Base-by-base conservation (phyloP, 2,888 invertebrate genomes). In the Xestia xanthographa region DNA sequence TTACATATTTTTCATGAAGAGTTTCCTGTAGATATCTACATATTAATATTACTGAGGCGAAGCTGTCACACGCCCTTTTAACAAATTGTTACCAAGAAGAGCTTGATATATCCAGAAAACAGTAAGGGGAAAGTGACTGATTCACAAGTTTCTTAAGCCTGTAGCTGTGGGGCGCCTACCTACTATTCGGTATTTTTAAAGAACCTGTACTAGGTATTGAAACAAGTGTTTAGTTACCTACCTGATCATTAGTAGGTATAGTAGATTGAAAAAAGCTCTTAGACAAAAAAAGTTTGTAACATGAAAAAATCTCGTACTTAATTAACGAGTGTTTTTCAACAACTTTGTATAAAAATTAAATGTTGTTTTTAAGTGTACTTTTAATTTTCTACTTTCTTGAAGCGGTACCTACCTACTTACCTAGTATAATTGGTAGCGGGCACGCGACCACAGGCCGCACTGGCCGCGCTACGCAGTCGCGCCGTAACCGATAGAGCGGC, bases 381-480 rank as follows among this genome's bases (percentile, higher is more conserved):
- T 58, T 60, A 78, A 75, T 86, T 79, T 81, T 73, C 53, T 80
- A 79, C 62, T 84, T 83, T 86, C 74, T 81, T 72, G 71, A 68
- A 75, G 65, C 50, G 66, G 75, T 60, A 66, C 53, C 9, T 60
- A 66, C 53, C 9, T 29, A 63, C n/a, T 14, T n/a, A 62, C 4
- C 34, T 60, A 60, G 20, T 34, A 70, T 87, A 87, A 85, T 87
- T 86, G 83, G 69, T 68, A 62, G 77, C 38, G 84, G 79, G 82
- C 87, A 87, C 86, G 87, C 88, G 87, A 84, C 86, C 53, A 68
- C 72, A 62, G 66, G 65, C 72, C 38, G 77, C 70, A 70, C 53
- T 58, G 75, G 58, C 70, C 48, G 63, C 70, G 26, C 29, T 62
- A 17, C 29, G 4, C 66, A 72, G 63, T 66, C 20, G 56, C 56